Conservation (phyloP, 2,888 invertebrate genomes). For the Nephrotoma appendiculata region DNA sequence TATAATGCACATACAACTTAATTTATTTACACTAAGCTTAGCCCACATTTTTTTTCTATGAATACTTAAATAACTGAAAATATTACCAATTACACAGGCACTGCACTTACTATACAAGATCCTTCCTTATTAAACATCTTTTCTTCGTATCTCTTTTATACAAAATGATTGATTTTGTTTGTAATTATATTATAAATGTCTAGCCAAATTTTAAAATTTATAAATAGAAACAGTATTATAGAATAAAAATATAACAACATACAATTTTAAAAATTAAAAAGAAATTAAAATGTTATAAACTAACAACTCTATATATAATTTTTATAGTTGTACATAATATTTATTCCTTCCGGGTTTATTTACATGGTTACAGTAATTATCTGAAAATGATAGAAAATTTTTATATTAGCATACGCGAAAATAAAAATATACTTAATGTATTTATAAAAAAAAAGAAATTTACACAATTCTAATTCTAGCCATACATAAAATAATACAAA, state of each 20-base stretch:
- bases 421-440: background rate
- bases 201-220: background rate
- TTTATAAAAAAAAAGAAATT: background rate
- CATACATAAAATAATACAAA: background rate
- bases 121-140: background rate
- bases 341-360: background rate
- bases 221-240: background rate
- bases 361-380: background rate
- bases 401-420: background rate
- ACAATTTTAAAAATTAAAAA: background rate
- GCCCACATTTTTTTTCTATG: background rate
- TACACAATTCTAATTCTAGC: background rate
- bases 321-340: background rate
- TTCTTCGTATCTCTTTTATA: background rate
- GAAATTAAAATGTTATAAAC: background rate
- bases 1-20: background rate
- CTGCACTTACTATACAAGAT: background rate
- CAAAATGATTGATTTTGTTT: background rate
- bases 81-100: background rate
- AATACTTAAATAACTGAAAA: background rate
- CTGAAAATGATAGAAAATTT: background rate
- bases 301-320: background rate
- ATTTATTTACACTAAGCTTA: background rate
- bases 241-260: background rate
- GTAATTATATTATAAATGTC: background rate